These are phyloP conservation scores for Coelinius sp. DNA, from an alignment of 2,888 invertebrate genomes.

Conservation along the genomic window DNA sequence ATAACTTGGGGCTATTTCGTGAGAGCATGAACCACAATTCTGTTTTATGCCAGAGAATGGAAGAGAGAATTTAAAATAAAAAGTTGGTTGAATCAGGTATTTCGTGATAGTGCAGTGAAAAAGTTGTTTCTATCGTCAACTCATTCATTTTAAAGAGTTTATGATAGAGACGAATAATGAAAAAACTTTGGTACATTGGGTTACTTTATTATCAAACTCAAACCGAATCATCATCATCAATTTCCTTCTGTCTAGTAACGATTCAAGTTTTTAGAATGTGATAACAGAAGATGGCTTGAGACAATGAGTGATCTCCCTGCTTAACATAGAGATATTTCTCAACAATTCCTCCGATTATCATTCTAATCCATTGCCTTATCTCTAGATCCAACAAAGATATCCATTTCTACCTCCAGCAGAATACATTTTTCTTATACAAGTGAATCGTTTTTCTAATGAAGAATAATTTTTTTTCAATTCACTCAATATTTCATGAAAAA, in stretches of 20 bases:
- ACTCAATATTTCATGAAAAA: neutral
- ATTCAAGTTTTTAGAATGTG: no score
- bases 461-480: no score
- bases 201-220: neutral
- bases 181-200: slow-evolving; percentile 1
- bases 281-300: no score
- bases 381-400: neutral
- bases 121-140: neutral
- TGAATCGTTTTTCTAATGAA: no score
- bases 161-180: neutral
- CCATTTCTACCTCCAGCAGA: neutral
- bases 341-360: no score
- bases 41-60: neutral
- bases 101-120: neutral
- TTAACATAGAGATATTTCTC: no score
- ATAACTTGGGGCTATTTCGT: neutral
- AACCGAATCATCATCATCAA: neutral
- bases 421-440: no score
- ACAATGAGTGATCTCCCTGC: no score
- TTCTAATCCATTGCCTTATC: neutral
- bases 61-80: neutral
- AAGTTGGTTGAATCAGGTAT: neutral
- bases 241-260: neutral
- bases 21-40: neutral
- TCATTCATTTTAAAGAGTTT: neutral